These are phyloP conservation scores for Casuarius casuarius DNA, from an alignment of 2,113 vertebrate species.

Conservation along the genomic window DNA sequence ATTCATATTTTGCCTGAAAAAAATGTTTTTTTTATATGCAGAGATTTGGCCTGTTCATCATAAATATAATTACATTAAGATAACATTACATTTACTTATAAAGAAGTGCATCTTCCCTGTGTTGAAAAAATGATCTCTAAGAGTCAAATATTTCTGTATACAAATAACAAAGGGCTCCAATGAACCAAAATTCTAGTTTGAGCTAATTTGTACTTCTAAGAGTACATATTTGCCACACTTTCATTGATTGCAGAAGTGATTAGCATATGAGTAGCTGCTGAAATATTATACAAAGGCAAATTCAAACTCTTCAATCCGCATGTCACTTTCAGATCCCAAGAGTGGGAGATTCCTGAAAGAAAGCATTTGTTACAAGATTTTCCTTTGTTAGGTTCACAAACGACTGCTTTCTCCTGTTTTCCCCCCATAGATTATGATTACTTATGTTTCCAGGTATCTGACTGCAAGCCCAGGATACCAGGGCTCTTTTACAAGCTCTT, in stretches of 20 bases:
- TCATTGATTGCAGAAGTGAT: not conserved
- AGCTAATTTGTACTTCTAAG: not conserved
- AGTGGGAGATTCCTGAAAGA: not conserved
- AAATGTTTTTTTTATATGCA: not conserved
- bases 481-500: not conserved
- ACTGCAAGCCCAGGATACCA: not conserved
- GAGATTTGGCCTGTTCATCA: fast-evolving
- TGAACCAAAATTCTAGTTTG: not conserved
- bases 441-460: not conserved
- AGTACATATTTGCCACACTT: not conserved
- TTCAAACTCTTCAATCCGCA: not conserved
- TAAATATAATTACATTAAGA: not conserved
- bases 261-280: not conserved
- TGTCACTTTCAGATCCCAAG: not conserved
- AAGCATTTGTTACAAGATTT: not conserved
- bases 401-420: not conserved
- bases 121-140: not conserved
- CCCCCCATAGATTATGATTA: not conserved
- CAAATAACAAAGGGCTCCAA: not conserved
- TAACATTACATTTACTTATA: not conserved
- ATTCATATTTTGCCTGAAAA: not conserved
- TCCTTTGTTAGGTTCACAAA: not conserved
- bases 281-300: not conserved
- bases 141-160: not conserved
- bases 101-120: not conserved